Percentiles rank a stretch among this genome's conserved stretches.
Evolutionary conservation across 2,113 vertebrate genomes (phyloP).

Genomic region (Oceanodroma tethys): DNA sequence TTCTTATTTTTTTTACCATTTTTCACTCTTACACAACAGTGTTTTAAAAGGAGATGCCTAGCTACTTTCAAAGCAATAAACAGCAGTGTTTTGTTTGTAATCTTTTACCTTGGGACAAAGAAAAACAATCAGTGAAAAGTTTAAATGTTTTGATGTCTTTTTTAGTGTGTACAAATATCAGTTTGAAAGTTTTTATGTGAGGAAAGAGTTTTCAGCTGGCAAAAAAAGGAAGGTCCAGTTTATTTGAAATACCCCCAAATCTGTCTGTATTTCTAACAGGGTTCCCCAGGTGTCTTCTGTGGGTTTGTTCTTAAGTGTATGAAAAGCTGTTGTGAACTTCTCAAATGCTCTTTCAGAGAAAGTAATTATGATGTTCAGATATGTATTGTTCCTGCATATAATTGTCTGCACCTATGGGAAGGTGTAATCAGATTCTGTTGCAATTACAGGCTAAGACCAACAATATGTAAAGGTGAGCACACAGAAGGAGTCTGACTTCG

Average conservation of each 20-base stretch:
- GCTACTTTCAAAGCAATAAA: neutral
- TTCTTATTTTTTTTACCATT: neutral
- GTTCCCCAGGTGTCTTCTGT: neutral
- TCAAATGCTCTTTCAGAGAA: neutral
- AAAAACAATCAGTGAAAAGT: neutral
- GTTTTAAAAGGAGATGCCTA: neutral
- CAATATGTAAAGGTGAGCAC: neutral
- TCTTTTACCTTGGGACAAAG: neutral
- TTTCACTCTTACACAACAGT: neutral
- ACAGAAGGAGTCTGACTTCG: neutral
- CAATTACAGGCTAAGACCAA: neutral
- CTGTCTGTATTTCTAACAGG: neutral
- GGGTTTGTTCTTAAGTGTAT: neutral
- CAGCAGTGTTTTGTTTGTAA: neutral
- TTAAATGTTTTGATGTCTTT: neutral
- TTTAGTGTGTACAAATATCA: neutral
- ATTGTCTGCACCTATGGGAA: neutral
- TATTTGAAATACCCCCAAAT: neutral
- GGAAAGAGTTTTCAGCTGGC: neutral
- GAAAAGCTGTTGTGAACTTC: neutral
- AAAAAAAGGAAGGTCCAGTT: neutral
- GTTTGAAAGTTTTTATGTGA: neutral
- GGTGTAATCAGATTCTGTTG: neutral
- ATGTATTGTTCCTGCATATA: neutral
- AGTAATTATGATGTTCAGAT: neutral